phyloP scores from a whole-genome alignment of 1,140 invertebrate genomes.

The Chlorops oryzae region DNA sequence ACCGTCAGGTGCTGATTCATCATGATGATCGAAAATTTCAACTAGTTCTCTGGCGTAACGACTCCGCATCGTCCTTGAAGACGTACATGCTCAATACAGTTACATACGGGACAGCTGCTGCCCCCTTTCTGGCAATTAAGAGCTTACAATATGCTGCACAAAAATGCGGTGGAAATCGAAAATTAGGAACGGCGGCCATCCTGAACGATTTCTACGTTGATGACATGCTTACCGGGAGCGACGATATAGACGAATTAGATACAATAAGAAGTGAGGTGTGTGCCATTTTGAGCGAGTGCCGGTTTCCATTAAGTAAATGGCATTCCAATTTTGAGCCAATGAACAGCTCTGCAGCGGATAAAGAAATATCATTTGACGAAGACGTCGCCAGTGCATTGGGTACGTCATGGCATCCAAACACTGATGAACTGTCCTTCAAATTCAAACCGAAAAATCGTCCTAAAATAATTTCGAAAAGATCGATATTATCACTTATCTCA shows the following conservation, averaged over 20 bases:
- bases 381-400: slow-evolving; percentile 5
- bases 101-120: slow-evolving; percentile 11
- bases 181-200: background rate
- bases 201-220: slow-evolving; percentile 7
- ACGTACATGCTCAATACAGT: slow-evolving; percentile 17
- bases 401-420: slow-evolving; percentile 6
- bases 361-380: background rate
- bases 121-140: slow-evolving; percentile 5
- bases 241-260: background rate
- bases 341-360: background rate
- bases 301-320: slow-evolving; percentile 6
- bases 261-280: slow-evolving; percentile 7
- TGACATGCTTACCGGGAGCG: slow-evolving; percentile 5
- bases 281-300: slow-evolving; percentile 4
- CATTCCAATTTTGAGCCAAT: slow-evolving; percentile 7
- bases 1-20: slow-evolving; percentile 43
- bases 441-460: background rate
- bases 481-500: slow-evolving; percentile 2
- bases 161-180: background rate
- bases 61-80: slow-evolving; percentile 18
- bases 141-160: slow-evolving; percentile 8
- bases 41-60: slow-evolving; percentile 46
- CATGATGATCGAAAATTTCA: slow-evolving; percentile 38
- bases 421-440: background rate
- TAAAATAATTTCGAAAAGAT: background rate